Evolutionary conservation across 2,888 invertebrate species (phyloP).

Genomic region (Drosophila picticornis): DNA sequence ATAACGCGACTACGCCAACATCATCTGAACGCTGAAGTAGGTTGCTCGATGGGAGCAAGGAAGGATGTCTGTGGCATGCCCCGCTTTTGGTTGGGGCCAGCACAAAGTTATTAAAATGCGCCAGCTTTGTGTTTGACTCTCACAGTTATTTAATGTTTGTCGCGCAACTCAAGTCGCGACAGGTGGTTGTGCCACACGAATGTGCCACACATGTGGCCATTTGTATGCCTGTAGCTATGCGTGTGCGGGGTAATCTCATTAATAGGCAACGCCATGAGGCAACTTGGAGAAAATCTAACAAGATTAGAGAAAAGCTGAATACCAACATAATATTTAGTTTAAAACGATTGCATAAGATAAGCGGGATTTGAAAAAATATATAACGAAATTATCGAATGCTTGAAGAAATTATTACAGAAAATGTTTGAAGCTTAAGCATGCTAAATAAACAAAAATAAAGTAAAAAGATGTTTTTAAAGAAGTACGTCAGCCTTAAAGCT

Average conservation of each 20-base stretch:
- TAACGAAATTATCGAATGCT: background rate
- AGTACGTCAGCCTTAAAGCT: background rate
- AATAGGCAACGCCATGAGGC: conserved; percentile 25
- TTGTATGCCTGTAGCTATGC: background rate
- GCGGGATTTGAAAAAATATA: background rate
- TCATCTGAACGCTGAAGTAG: conserved; percentile 34
- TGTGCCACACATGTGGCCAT: conserved; percentile 16
- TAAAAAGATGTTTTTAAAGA: background rate
- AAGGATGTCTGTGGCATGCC: background rate
- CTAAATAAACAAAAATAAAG: background rate
- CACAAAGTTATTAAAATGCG: conserved; percentile 75
- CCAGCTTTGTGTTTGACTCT: conserved; percentile 46
- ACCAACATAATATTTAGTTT: background rate
- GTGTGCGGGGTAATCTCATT: conserved; percentile 44
- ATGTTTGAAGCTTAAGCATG: background rate
- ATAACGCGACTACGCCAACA: conserved; percentile 62
- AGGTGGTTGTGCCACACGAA: conserved; percentile 70
- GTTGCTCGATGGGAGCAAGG: conserved; percentile 1
- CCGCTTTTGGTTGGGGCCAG: background rate
- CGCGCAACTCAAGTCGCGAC: conserved; percentile 62
- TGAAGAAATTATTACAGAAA: background rate
- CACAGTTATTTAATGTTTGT: conserved; percentile 69
- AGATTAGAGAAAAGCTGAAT: background rate
- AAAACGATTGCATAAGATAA: background rate
- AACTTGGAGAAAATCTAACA: conserved; percentile 14